Evolutionary conservation across 1,140 invertebrate genomes (phyloP).

Genomic region (Drosophila sechellia): DNA sequence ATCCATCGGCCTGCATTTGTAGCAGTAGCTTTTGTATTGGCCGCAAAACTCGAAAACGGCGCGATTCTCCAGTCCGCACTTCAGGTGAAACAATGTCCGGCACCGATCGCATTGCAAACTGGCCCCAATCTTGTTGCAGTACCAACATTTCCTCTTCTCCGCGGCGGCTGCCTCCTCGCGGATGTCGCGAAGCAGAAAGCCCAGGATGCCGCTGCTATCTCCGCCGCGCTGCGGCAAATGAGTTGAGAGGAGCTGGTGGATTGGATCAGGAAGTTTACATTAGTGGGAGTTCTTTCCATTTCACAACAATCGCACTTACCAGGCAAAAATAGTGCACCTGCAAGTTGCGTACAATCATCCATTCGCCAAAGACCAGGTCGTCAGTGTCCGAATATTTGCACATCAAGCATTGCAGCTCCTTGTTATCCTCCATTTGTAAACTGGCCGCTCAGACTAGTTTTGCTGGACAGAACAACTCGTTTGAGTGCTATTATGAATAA

Average conservation of each 20-base stretch:
- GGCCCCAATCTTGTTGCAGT: constrained; percentile 46
- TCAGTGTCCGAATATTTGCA: constrained; percentile 12
- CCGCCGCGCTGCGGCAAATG: constrained; percentile 61
- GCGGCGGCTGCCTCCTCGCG: constrained; percentile 40
- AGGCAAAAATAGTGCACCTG: constrained; percentile 72
- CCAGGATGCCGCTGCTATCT: constrained; percentile 67
- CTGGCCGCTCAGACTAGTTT: background rate
- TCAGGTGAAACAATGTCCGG: constrained; percentile 45
- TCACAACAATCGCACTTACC: constrained; percentile 28
- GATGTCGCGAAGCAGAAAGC: constrained; percentile 70
- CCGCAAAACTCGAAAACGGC: constrained; percentile 36
- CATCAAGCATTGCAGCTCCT: background rate
- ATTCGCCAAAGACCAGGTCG: constrained; percentile 52
- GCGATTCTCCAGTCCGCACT: constrained; percentile 39
- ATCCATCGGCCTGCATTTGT: constrained; percentile 37
- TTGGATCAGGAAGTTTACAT: background rate
- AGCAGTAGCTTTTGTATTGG: constrained; percentile 48
- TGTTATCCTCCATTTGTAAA: background rate
- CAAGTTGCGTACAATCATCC: constrained; percentile 49
- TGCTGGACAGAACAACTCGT: background rate
- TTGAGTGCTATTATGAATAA: background rate
- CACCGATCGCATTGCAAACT: constrained; percentile 55
- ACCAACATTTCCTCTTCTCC: constrained; percentile 35
- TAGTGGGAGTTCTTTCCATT: background rate
- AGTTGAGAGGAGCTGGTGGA: constrained; percentile 58